Evolutionary conservation across 2,797 vertebrate species (phyloP).

Genomic region (Poecile montanus): DNA sequence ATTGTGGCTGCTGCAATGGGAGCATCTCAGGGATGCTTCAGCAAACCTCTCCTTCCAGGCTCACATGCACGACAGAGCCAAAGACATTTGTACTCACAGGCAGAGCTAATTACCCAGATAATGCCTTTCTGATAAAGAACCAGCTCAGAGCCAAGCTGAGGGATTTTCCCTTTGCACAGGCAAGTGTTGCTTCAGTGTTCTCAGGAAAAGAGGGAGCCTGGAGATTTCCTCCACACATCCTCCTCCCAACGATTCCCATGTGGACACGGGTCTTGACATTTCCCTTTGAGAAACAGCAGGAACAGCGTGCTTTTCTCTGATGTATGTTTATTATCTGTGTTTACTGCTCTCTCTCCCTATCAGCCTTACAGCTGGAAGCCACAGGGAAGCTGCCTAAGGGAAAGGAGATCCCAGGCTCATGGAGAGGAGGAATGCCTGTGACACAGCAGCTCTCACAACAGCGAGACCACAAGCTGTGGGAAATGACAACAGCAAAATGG

Average conservation of each 20-base stretch:
- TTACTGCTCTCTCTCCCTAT: not conserved
- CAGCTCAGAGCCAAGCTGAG: not conserved
- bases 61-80: not conserved
- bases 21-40: not conserved
- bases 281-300: not conserved
- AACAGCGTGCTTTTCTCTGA: not conserved
- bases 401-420: not conserved
- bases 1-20: not conserved
- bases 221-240: not conserved
- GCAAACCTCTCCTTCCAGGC: not conserved
- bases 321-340: not conserved
- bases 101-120: conserved; percentile 55
- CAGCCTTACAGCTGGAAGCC: not conserved
- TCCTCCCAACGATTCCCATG: fast-evolving
- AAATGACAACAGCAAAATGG: not conserved
- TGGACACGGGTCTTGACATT: fast-evolving
- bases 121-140: conserved; percentile 23
- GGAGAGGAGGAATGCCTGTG: not conserved
- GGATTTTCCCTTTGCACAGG: not conserved
- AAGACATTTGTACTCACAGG: conserved; percentile 1
- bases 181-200: not conserved
- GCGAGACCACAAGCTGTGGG: not conserved
- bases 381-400: not conserved
- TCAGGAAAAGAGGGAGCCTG: not conserved
- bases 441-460: not conserved